Base-by-base conservation (phyloP, 2,113 vertebrate species). In the Octodon degus region DNA sequence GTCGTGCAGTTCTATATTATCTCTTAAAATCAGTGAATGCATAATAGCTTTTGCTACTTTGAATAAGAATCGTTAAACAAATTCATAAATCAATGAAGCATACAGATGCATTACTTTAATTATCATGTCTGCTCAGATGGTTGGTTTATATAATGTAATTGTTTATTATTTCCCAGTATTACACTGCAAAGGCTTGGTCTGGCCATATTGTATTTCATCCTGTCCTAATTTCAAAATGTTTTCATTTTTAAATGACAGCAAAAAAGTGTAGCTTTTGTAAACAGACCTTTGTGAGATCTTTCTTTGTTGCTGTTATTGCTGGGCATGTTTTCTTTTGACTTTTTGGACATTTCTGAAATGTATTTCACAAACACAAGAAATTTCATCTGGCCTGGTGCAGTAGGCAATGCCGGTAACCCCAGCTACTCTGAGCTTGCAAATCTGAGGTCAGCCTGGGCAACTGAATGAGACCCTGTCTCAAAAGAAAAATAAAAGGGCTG, bases 71-170 rank as follows among this genome's bases (percentile, higher is more conserved):
- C 99, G 99, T 99, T 99, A 99, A 99, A 99, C 98, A 99, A 99
- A 99, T 99, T 99, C 99, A 99, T 99, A 99, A 99, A 99, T 99
- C 99, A 99, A 98, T 98, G 98, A 99, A 99, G 98, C 98, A 99
- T 98, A 98, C 98, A 98, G 97, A 99, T 99, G 98, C 98, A 99
- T 99, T 99, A 98, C 98, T 99, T 99, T 99, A 99, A 99, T 99
- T 99, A 99, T 99, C 91, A 99, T 99, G 99, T 99, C 98, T 98
- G 97, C 98, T 99, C 98, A 98, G 98, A 98, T 96, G 98, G 98
- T 99, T 99, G 98, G 98, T 98, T 99, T 99, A 98, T 99, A 99
- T 98, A 99, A 99, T 98, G 98, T 98, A 99, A 99, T 99, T 99
- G 98, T 99, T 99, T 99, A 99, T 98, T 99, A 94, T 98, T 98